Conservation (phyloP, 2,113 vertebrate species). For the Gavia stellata region DNA sequence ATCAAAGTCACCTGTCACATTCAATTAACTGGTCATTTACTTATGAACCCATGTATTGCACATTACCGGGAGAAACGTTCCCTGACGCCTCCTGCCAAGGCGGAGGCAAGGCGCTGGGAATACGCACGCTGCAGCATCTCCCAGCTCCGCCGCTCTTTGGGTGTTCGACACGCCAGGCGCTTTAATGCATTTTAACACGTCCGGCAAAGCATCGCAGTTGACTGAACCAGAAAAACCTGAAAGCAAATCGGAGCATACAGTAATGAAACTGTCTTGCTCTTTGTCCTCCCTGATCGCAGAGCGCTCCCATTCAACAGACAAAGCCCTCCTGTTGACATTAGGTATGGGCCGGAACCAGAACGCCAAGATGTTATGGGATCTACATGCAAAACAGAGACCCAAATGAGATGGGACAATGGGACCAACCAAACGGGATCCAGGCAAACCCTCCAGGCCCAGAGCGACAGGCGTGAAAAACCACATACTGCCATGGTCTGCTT, state of each 20-base stretch:
- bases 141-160: fast-evolving
- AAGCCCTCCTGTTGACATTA: background rate
- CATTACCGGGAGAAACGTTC: no score
- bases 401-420: fast-evolving
- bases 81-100: fast-evolving
- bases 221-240: background rate
- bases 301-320: background rate
- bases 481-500: background rate
- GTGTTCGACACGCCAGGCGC: background rate
- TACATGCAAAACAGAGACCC: background rate
- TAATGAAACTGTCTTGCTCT: background rate
- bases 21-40: background rate
- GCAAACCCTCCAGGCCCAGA: background rate
- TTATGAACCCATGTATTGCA: background rate
- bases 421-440: background rate
- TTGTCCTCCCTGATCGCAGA: background rate
- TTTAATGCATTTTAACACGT: background rate
- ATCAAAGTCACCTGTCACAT: background rate
- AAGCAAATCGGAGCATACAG: background rate
- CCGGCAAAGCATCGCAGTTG: background rate
- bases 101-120: background rate
- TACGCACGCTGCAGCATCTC: background rate
- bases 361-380: background rate
- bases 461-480: background rate
- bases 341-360: background rate